Percentiles rank a stretch among this genome's conserved stretches.
Evolutionary conservation across 2,888 invertebrate genomes (phyloP).

Genomic region (Amphimallon solstitiale): DNA sequence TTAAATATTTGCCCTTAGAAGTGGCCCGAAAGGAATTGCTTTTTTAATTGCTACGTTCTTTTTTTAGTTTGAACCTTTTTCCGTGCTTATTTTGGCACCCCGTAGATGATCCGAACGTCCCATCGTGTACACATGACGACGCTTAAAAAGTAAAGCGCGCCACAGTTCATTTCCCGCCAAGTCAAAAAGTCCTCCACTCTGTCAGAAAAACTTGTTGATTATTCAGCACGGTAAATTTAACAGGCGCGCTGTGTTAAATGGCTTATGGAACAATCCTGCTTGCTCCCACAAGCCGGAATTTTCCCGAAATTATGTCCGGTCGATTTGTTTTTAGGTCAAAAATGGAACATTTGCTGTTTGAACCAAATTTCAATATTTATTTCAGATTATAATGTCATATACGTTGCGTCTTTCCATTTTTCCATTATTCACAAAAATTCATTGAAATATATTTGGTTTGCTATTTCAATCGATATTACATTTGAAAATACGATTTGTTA

Average conservation of each 20-base stretch:
- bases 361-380: no score
- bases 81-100: no score
- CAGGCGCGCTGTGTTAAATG: neutral
- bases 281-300: neutral
- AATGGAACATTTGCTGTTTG: no score
- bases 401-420: no score
- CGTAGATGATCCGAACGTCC: no score
- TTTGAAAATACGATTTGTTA: no score
- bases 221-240: slow-evolving; percentile 14
- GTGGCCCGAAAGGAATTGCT: neutral
- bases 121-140: neutral
- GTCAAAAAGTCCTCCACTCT: slow-evolving; percentile 1
- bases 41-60: no score
- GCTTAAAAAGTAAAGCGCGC: neutral
- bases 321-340: neutral
- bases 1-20: slow-evolving; percentile 10
- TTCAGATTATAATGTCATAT: no score
- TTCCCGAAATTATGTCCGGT: neutral
- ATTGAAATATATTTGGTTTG: no score
- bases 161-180: neutral
- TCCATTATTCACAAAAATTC: no score
- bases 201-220: slow-evolving; percentile 18
- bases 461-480: no score
- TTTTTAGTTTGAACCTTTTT: no score
- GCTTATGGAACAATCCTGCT: neutral